phyloP scores from a whole-genome alignment of 2,888 invertebrate species.

The Ischnura elegans region DNA sequence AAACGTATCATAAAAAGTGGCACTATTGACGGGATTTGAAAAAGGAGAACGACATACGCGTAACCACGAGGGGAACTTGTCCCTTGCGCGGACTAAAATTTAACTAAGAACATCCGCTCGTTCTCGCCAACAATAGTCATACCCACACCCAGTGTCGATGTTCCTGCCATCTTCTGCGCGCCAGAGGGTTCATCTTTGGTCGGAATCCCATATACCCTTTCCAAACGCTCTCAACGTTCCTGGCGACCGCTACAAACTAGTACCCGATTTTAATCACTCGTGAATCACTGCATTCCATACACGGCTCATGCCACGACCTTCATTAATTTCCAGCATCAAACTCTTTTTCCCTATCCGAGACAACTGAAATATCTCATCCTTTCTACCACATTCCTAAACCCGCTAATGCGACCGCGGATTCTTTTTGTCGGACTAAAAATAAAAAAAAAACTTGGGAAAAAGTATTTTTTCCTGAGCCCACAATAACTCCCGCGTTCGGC shows the following conservation, averaged over 20 bases:
- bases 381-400: neutral
- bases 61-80: constrained; percentile 5
- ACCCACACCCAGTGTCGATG: neutral
- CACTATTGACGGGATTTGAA: neutral
- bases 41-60: neutral
- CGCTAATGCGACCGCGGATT: neutral
- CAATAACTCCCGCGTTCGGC: neutral
- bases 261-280: neutral
- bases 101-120: neutral
- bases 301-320: neutral
- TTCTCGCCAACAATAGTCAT: neutral
- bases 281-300: constrained; percentile 21
- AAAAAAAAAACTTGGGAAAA: neutral
- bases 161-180: neutral
- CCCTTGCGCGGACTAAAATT: neutral
- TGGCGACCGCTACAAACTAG: neutral
- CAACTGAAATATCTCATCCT: neutral
- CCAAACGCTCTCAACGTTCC: neutral
- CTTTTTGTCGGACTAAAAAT: neutral
- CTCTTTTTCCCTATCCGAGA: neutral
- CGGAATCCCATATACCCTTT: neutral
- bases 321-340: neutral
- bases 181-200: neutral
- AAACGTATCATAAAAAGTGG: neutral
- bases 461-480: neutral